Percentiles rank a stretch among this genome's conserved stretches.
phyloP scores from a whole-genome alignment of 2,113 vertebrate species.

The Ameiurus melas region DNA sequence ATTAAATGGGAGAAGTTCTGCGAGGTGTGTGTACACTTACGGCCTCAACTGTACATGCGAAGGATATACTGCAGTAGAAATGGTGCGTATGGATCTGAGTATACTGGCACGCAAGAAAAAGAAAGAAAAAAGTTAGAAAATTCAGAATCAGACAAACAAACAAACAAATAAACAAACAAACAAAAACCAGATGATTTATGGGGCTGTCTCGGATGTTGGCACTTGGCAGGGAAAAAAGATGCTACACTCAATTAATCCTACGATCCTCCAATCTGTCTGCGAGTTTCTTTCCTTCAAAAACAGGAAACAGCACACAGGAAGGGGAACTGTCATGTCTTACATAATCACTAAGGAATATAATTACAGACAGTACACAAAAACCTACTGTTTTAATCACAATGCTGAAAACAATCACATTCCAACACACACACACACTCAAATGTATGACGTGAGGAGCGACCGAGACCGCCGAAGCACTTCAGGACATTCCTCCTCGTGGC shows the following conservation, averaged over 20 bases:
- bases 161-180: no score
- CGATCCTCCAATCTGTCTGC: background rate
- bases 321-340: background rate
- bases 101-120: background rate
- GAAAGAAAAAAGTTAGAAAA: background rate
- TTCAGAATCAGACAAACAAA: background rate
- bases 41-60: no score
- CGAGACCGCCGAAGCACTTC: background rate
- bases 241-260: background rate
- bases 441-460: background rate
- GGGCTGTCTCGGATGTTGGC: background rate
- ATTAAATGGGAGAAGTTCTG: no score
- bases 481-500: slow-evolving; percentile 24
- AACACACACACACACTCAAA: background rate
- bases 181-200: slow-evolving; percentile 20
- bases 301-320: background rate
- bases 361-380: background rate
- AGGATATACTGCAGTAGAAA: background rate
- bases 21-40: no score
- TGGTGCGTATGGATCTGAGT: background rate
- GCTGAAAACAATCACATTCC: background rate
- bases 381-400: background rate
- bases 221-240: background rate
- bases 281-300: background rate
- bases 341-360: background rate